Conservation (phyloP, 2,113 vertebrate genomes). For the Mustelus asterias region DNA sequence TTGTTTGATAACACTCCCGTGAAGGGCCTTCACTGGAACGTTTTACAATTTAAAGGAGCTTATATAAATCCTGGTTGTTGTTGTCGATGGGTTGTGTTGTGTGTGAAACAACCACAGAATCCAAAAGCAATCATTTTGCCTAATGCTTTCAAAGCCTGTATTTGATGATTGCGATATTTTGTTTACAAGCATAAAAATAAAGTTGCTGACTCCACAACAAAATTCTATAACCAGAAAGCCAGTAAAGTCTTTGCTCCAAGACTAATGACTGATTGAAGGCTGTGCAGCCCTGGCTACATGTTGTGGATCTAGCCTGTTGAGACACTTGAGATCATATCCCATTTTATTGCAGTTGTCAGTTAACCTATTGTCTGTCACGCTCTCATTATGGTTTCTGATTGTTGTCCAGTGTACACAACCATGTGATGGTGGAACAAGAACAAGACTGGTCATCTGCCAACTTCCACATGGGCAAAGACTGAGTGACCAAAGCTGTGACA, state of each 20-base stretch:
- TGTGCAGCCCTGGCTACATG: background rate
- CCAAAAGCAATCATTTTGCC: background rate
- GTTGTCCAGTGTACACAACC: constrained; percentile 74
- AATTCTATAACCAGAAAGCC: background rate
- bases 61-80: background rate
- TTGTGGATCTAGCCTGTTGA: background rate
- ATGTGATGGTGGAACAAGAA: constrained; percentile 80
- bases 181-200: background rate
- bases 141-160: background rate
- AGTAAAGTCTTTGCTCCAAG: background rate
- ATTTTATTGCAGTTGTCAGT: background rate
- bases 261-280: background rate
- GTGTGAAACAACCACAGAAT: background rate
- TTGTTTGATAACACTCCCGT: background rate
- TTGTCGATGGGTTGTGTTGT: background rate
- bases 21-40: background rate
- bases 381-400: background rate
- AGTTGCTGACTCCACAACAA: background rate
- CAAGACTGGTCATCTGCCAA: constrained; percentile 85
- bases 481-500: constrained; percentile 81
- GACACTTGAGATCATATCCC: background rate
- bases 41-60: background rate
- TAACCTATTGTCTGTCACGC: background rate
- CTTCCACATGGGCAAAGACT: constrained; percentile 73
- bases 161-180: background rate